Conservation (phyloP, 2,113 vertebrate genomes). For the Tetraodon nigroviridis region DNA sequence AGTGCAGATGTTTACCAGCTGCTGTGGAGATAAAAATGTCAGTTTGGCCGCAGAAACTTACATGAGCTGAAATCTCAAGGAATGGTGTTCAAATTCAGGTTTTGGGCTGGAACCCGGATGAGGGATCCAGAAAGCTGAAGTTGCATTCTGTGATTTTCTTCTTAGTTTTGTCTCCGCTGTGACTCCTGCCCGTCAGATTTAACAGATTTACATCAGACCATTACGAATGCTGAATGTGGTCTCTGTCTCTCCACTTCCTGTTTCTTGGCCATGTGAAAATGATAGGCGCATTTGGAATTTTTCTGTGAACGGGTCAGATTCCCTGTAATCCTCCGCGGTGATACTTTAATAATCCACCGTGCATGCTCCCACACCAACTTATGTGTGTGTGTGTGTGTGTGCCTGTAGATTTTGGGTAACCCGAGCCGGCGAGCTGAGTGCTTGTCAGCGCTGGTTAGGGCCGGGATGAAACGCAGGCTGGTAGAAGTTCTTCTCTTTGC, state of each 20-base stretch:
- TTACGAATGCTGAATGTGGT: neutral
- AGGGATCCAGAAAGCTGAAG: no score
- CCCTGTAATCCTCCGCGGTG: slow-evolving; percentile 15
- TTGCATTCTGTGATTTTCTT: no score
- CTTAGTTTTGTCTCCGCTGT: neutral
- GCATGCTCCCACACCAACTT: neutral
- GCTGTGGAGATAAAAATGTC: slow-evolving; percentile 37
- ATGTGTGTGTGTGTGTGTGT: neutral
- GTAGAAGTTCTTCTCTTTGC: slow-evolving; percentile 54
- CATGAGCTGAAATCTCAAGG: no score
- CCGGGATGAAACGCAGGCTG: slow-evolving; percentile 42
- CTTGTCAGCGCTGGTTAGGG: slow-evolving; percentile 63
- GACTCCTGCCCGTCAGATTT: neutral
- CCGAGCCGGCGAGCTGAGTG: slow-evolving; percentile 43
- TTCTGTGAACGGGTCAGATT: neutral
- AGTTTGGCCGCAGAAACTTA: slow-evolving; percentile 16
- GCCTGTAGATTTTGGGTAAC: slow-evolving; percentile 45
- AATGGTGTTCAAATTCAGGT: no score
- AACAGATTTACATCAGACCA: neutral
- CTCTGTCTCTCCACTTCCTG: no score
- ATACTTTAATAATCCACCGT: slow-evolving; percentile 30
- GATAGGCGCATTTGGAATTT: no score
- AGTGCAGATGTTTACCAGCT: slow-evolving; percentile 53
- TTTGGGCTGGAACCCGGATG: no score
- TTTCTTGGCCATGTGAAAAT: no score